Conservation (phyloP, 1,140 invertebrate genomes). For the Triops cancriformis region DNA sequence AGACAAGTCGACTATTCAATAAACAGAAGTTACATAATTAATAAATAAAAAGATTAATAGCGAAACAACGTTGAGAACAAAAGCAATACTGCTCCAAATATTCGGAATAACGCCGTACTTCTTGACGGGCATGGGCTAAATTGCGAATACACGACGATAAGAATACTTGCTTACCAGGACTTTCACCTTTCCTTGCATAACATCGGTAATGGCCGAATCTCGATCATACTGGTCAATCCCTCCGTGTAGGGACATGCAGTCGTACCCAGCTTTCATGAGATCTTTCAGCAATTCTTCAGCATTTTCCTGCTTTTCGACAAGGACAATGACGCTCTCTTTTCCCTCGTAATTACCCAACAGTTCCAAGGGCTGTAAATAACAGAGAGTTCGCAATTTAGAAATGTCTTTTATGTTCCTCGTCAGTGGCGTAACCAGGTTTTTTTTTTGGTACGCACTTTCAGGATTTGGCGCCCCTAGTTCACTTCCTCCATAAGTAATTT, state of each 20-base stretch:
- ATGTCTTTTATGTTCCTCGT: background rate
- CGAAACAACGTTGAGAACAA: too few species aligned
- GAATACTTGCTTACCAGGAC: slow-evolving; percentile 45
- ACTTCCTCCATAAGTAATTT: too few species aligned
- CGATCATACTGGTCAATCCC: slow-evolving; percentile 99
- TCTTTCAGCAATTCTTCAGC: slow-evolving; percentile 90
- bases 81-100: too few species aligned
- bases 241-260: slow-evolving; percentile 93
- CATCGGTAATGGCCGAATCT: slow-evolving; percentile 95
- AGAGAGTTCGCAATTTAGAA: background rate
- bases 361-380: slow-evolving; percentile 61
- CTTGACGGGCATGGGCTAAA: slow-evolving; percentile 77
- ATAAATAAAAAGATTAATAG: too few species aligned
- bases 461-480: too few species aligned
- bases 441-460: too few species aligned
- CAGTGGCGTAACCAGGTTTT: too few species aligned
- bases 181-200: slow-evolving; percentile 80
- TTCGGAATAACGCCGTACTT: too few species aligned
- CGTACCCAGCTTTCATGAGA: slow-evolving; percentile 91
- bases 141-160: too few species aligned
- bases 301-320: slow-evolving; percentile 98
- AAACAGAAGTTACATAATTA: too few species aligned
- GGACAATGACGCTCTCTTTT: slow-evolving; percentile 87
- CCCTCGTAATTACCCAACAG: slow-evolving; percentile 89
- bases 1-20: too few species aligned